Conservation (phyloP, 2,888 invertebrate genomes). For the Bombylius discolor region DNA sequence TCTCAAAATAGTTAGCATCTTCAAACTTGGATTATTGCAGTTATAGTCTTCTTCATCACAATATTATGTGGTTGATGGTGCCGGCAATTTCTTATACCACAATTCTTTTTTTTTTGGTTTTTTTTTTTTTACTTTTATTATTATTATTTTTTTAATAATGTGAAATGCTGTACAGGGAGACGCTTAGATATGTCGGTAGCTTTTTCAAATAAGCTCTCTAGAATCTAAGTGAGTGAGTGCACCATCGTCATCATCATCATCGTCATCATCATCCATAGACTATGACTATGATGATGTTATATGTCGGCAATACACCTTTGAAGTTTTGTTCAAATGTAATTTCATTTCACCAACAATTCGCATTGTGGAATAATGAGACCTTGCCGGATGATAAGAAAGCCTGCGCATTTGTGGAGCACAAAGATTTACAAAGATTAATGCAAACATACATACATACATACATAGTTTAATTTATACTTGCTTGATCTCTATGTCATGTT, state of each 20-base stretch:
- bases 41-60: no score
- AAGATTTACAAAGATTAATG: slow-evolving; percentile 5
- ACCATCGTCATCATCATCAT: no score
- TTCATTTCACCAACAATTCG: slow-evolving; percentile 12
- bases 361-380: slow-evolving; percentile 13
- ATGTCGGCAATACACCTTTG: slow-evolving; percentile 6
- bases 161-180: slow-evolving; percentile 9
- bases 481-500: not conserved
- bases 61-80: not conserved
- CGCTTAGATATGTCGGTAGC: slow-evolving; percentile 14
- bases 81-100: slow-evolving; percentile 5
- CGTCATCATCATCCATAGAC: no score
- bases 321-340: slow-evolving; percentile 7
- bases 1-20: not conserved
- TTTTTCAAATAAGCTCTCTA: slow-evolving; percentile 8
- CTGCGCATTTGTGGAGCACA: slow-evolving; percentile 5
- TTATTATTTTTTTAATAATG: not conserved
- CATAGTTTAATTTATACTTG: not conserved
- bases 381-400: slow-evolving; percentile 8
- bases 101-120: slow-evolving; percentile 1
- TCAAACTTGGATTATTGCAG: not conserved
- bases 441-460: not conserved
- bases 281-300: not conserved
- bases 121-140: not conserved
- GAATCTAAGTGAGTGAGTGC: no score